Percentiles rank a stretch among this genome's conserved stretches.
Conservation (phyloP, 2,888 invertebrate species). For the Heliconius sara region DNA sequence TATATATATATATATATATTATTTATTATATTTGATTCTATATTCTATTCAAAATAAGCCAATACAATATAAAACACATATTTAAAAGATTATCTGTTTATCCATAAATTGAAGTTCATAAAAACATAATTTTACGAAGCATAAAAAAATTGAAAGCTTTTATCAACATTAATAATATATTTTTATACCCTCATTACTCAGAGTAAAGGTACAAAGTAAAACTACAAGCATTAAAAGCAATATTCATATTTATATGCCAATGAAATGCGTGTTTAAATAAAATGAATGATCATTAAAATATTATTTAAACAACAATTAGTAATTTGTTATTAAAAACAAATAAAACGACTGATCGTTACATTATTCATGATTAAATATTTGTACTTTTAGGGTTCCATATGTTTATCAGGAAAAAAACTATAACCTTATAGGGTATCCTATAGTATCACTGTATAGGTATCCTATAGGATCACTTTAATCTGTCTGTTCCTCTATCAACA, state of each 20-base stretch:
- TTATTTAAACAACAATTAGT: constrained; percentile 20
- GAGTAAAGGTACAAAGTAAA: constrained; percentile 25
- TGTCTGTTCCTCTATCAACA: too few species aligned
- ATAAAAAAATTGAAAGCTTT: neutral
- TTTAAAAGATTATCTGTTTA: neutral
- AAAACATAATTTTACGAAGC: neutral
- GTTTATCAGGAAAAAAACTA: too few species aligned
- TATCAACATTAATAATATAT: constrained; percentile 8
- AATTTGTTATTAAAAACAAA: constrained; percentile 19
- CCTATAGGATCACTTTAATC: too few species aligned
- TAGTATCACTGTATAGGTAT: too few species aligned
- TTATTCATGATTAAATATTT: constrained; percentile 12
- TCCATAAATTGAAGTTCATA: neutral
- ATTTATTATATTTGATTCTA: too few species aligned
- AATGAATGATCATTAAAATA: constrained; percentile 1
- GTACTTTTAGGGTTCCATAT: neutral
- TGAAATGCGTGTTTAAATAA: neutral
- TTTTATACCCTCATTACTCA: constrained; percentile 15
- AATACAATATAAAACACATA: neutral
- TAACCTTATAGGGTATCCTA: too few species aligned
- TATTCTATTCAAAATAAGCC: neutral
- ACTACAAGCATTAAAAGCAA: constrained; percentile 27
- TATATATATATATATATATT: too few species aligned
- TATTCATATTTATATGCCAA: constrained; percentile 9
- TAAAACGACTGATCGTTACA: neutral